phyloP scores from a whole-genome alignment of 2,888 invertebrate species.

The Brachycybe producta region DNA sequence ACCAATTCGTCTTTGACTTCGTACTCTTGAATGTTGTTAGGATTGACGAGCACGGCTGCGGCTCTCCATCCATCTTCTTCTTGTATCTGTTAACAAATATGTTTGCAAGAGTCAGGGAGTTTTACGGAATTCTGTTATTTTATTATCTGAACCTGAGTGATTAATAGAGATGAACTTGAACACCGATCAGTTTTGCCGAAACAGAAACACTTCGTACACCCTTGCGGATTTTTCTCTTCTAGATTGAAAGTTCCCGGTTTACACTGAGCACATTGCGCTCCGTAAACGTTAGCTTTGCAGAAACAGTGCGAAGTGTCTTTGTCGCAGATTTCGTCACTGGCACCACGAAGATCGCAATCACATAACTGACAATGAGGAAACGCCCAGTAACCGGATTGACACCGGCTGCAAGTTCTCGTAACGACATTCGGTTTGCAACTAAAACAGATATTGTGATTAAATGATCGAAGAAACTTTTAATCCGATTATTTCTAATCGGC shows the following conservation, averaged over 20 bases:
- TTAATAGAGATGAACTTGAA: constrained; percentile 55
- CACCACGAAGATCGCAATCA: constrained; percentile 67
- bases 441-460: constrained; percentile 22
- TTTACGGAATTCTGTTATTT: background rate
- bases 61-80: constrained; percentile 56
- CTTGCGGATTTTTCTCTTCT: constrained; percentile 65
- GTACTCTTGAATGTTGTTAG: constrained; percentile 32
- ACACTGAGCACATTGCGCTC: constrained; percentile 70
- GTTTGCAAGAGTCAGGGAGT: background rate
- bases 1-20: constrained; percentile 22
- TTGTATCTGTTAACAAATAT: constrained; percentile 37
- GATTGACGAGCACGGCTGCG: constrained; percentile 41
- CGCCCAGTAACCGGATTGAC: constrained; percentile 64
- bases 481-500: constrained; percentile 3
- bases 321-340: constrained; percentile 75
- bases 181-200: constrained; percentile 85
- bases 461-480: background rate
- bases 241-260: constrained; percentile 81
- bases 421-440: constrained; percentile 75
- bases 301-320: constrained; percentile 51
- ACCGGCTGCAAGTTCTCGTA: constrained; percentile 77
- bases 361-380: constrained; percentile 83
- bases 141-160: background rate
- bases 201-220: constrained; percentile 95
- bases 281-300: constrained; percentile 64